A percentile compares a stretch with the other conserved stretches of the same genome.
phyloP scores from a whole-genome alignment of 2,113 vertebrate genomes.

The Odobenus rosmarus region DNA sequence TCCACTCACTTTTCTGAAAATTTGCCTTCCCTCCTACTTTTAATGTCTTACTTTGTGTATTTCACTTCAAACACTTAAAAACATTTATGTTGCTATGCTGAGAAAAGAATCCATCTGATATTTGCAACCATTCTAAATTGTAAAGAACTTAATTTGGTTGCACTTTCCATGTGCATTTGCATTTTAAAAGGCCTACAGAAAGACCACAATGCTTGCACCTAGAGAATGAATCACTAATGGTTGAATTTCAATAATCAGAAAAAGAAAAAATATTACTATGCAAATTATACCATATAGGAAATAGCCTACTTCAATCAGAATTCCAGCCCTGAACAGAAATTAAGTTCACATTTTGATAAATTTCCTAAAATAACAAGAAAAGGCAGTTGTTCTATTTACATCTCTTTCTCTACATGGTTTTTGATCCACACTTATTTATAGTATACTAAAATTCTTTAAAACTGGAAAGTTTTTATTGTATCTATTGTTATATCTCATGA shows the following conservation, averaged over 20 bases:
- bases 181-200: constrained; percentile 62
- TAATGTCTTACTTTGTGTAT: background rate
- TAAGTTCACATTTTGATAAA: constrained; percentile 54
- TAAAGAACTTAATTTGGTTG: constrained; percentile 45
- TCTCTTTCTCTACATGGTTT: background rate
- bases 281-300: constrained; percentile 50
- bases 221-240: constrained; percentile 53
- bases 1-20: background rate
- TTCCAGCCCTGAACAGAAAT: constrained; percentile 51
- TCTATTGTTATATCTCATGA: constrained; percentile 47
- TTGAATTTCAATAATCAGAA: constrained; percentile 54
- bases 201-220: constrained; percentile 27
- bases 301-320: constrained; percentile 9
- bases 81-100: background rate
- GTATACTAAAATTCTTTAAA: constrained; percentile 22
- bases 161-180: constrained; percentile 15
- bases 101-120: constrained; percentile 29
- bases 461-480: constrained; percentile 55
- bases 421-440: constrained; percentile 18
- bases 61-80: constrained; percentile 36
- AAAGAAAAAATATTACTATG: constrained; percentile 56
- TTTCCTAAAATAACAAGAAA: constrained; percentile 58
- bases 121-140: background rate
- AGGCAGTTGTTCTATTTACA: constrained; percentile 20
- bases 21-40: background rate